Conservation (phyloP, 2,113 vertebrate species). For the Tyto alba region DNA sequence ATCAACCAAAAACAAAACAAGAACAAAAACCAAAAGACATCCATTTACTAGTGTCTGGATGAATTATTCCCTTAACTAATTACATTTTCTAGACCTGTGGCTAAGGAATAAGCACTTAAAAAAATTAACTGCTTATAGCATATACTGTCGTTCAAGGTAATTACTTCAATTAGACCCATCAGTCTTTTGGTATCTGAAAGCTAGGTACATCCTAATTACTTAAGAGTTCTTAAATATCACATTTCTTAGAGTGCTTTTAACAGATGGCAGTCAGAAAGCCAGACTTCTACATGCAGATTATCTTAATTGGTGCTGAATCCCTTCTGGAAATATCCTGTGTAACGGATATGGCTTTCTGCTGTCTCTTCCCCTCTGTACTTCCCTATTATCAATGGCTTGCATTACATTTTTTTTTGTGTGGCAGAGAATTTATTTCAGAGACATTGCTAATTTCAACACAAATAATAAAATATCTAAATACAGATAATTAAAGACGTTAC, state of each 20-base stretch:
- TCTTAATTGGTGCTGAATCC: neutral
- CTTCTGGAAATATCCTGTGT: neutral
- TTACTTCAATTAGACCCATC: neutral
- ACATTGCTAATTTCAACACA: neutral
- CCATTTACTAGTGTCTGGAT: neutral
- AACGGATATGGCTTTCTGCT: neutral
- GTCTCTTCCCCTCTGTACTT: neutral
- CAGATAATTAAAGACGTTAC: conserved; percentile 66
- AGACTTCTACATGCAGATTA: neutral
- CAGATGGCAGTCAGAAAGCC: neutral
- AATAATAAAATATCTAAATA: neutral
- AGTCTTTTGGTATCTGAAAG: neutral
- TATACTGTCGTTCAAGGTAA: neutral
- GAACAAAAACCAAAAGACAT: neutral
- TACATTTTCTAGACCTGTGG: neutral
- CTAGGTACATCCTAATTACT: neutral
- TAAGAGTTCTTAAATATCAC: neutral
- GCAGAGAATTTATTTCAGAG: neutral
- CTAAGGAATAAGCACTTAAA: neutral
- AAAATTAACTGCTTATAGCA: neutral
- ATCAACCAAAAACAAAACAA: neutral
- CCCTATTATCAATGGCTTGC: neutral
- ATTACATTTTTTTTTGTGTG: neutral
- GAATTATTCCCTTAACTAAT: neutral
- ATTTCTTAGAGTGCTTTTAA: neutral